phyloP scores from a whole-genome alignment of 2,888 invertebrate species.

The Clitarchus hookeri region DNA sequence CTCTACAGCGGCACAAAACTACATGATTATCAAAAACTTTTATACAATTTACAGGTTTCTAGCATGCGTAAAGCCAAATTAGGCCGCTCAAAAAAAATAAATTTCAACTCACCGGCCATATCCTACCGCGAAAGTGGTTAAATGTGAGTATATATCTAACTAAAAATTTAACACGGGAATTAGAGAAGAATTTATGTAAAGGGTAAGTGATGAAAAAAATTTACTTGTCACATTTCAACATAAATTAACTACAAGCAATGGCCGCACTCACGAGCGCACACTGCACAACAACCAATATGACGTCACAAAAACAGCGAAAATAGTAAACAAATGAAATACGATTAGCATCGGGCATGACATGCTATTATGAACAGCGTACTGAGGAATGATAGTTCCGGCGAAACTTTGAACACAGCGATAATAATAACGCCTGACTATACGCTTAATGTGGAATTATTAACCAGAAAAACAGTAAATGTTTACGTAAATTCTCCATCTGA shows the following conservation, averaged over 20 bases:
- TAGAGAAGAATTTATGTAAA: conserved; percentile 36
- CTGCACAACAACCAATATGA: conserved; percentile 61
- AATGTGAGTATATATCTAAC: conserved; percentile 33
- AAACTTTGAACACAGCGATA: too few species aligned
- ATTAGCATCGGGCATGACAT: background rate
- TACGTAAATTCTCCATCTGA: too few species aligned
- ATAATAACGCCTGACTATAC: too few species aligned
- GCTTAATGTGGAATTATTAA: too few species aligned
- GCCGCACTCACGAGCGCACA: conserved; percentile 64
- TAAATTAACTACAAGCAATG: conserved; percentile 49
- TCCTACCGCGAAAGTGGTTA: conserved; percentile 65
- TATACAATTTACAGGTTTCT: background rate
- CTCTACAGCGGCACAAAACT: background rate
- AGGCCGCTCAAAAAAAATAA: conserved; percentile 27
- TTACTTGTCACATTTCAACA: conserved; percentile 45
- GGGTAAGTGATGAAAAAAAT: conserved; percentile 41
- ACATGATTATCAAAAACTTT: conserved; percentile 30
- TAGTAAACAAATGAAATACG: conserved; percentile 36
- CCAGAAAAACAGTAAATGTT: too few species aligned
- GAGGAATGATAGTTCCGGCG: too few species aligned
- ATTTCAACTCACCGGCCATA: conserved; percentile 78
- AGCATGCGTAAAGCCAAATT: conserved; percentile 29
- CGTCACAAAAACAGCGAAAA: conserved; percentile 60
- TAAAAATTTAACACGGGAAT: conserved; percentile 37
- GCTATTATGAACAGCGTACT: too few species aligned